Evolutionary conservation across 2,888 invertebrate species (phyloP), one percentile per base, ranked within the genome.

Genomic region (Gisinianus flammeolus): DNA sequence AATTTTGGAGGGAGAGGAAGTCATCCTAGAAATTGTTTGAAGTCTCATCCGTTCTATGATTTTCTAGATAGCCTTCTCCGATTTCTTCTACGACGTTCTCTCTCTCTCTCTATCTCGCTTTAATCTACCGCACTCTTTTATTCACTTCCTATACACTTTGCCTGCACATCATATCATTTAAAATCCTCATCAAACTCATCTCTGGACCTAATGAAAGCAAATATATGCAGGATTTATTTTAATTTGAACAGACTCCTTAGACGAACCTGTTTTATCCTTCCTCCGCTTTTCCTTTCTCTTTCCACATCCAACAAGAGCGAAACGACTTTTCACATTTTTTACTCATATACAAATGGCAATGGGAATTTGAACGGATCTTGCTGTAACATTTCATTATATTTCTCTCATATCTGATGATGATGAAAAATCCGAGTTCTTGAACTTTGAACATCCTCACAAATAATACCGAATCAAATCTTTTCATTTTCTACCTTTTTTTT

Each of bases 31-130:
- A 70, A 70, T 26, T 52, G 54, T 70, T 70, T 70, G 70, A 70
- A 70, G 70, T 70, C 44, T 52, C 70, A 70, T 70, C 54, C 70
- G 52, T 54, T 70, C 6, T 26, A 12, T 70, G 54, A 54, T 54
- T 70, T 70, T 30, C 70, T 22, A 12, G 19, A 44, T 44, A n/a
- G n/a, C n/a, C 35, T 22, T n/a, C 35, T 35, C 33, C 22, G 22
- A 56, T 56, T 22, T 56, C 56, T 56, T n/a, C 66, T n/a, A 30
- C 30, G 19, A 24, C n/a, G n/a, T 64, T 64, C 16, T 64, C 22
- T 64, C 30, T 69, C n/a, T 35, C n/a, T 33, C 5, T 44, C 69
- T 22, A 33, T 22, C 44, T 33, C 12, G 12, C 5, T 24, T 69
- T 44, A 24, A 12, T 68, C 22, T 22, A 8, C 30, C 16, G 4